Evolutionary conservation across 2,888 invertebrate genomes (phyloP), one percentile per base, ranked within the genome.

Genomic region (Sabatieria punctata): DNA sequence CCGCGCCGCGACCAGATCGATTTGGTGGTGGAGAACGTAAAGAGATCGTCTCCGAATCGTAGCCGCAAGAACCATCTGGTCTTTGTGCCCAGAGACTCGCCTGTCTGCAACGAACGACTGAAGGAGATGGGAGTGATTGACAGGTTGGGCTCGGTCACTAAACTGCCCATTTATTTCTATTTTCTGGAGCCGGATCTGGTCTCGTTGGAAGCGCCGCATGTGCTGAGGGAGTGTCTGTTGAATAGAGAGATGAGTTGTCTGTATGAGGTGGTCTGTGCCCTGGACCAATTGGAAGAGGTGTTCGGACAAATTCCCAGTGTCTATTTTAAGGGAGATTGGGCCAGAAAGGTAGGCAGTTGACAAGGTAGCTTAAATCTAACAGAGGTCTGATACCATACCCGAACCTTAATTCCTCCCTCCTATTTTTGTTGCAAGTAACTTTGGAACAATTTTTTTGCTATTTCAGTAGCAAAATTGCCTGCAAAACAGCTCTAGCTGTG

Each of bases 141-240:
- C 2, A 4, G 27, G 3, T 25, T 49, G n/a, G n/a, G 11, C 21
- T 35, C 47, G n/a, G 37, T 49, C 26, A 18, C 15, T 18, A 41
- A 47, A 2, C 30, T 49, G 36, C 36, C 43, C 2, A 35, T 49
- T 18, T 15, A 35, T n/a, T 37, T 47, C 33, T 47, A 39, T 26
- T 15, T 27, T 2, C 24, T 24, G 24, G 47, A 47, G 2, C 13
- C 6, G 8, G 49, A 49, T 25, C 33, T 49, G 35, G 13, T 41
- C 24, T 38, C 37, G 18, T 25, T 49, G 46, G 46, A 49, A 30
- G 23, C 15, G 23, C 18, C 33, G 4, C 3, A 6, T 19, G 21
- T 46, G 18, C 24, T 46, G 4, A 2, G 22, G 24, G 46, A 46
- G 2, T 24, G 25, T 2, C 21, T 45, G 1, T 2, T 45, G 13